Conservation (phyloP, 2,797 vertebrate species). For the Morelia viridis region DNA sequence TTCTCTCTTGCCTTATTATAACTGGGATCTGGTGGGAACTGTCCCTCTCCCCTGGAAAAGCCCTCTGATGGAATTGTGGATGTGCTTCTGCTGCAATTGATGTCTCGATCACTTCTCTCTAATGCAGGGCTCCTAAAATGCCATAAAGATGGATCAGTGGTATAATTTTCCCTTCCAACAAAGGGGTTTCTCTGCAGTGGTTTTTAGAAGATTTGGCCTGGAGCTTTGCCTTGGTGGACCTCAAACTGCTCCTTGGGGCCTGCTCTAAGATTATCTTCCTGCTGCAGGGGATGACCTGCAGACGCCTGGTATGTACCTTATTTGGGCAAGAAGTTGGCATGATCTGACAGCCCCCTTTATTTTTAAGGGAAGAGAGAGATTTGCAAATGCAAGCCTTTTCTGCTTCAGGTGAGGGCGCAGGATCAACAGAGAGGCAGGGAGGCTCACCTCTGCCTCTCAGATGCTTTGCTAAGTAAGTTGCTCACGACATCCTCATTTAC, state of each 20-base stretch:
- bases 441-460: neutral
- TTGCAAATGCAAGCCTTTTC: neutral
- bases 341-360: neutral
- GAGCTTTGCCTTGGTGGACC: neutral
- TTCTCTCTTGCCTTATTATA: constrained; percentile 59
- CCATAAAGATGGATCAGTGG: fast-evolving
- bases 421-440: neutral
- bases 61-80: fast-evolving
- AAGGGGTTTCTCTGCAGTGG: neutral
- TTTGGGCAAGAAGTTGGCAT: neutral
- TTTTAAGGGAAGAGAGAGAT: neutral
- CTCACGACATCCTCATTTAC: neutral
- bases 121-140: neutral
- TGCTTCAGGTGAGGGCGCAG: neutral
- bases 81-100: fast-evolving
- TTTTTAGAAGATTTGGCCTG: fast-evolving
- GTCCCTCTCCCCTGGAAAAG: fast-evolving
- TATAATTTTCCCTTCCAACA: fast-evolving
- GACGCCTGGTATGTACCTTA: neutral
- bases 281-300: neutral
- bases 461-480: neutral
- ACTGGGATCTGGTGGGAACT: neutral
- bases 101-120: neutral
- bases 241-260: neutral
- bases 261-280: neutral